Evolutionary conservation across 2,113 vertebrate genomes (phyloP).

Genomic region (Dendropsophus ebraccatus): DNA sequence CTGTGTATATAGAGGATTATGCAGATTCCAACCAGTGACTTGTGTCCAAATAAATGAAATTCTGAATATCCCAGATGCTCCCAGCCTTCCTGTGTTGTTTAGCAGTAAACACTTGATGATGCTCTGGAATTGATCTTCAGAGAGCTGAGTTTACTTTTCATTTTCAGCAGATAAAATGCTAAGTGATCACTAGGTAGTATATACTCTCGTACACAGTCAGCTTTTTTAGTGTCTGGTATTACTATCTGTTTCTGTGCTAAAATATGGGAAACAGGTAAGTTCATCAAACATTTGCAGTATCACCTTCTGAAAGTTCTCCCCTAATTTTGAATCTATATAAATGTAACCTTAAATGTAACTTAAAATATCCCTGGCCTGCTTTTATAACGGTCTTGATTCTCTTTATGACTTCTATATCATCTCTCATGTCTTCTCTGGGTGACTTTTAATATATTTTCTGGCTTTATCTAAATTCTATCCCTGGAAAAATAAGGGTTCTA

Average conservation of each 20-base stretch:
- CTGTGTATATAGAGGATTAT: conserved; percentile 46
- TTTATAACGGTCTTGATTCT: too few relatives aligned
- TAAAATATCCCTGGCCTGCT: too few relatives aligned
- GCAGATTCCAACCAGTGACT: conserved; percentile 51
- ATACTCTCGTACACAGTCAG: neutral
- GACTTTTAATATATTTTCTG: too few relatives aligned
- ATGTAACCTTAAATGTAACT: too few relatives aligned
- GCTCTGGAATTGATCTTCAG: conserved; percentile 46
- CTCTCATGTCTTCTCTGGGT: too few relatives aligned
- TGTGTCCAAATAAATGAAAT: conserved; percentile 58
- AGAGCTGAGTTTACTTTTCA: conserved; percentile 47
- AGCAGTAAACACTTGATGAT: conserved; percentile 55
- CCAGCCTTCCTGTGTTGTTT: conserved; percentile 51
- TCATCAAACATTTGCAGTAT: neutral
- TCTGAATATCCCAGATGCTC: conserved; percentile 54
- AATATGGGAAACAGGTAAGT: neutral
- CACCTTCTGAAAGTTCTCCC: neutral
- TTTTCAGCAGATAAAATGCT: conserved; percentile 38
- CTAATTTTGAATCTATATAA: neutral
- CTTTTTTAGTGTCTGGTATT: neutral
- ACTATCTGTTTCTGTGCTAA: neutral
- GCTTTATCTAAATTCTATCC: too few relatives aligned
- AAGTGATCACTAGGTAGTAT: conserved; percentile 6
- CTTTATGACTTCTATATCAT: too few relatives aligned
- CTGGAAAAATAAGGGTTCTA: too few relatives aligned